A percentile compares a stretch with the other conserved stretches of the same genome.
phyloP scores from a whole-genome alignment of 2,888 invertebrate species.

The Epirrhoe tristata region DNA sequence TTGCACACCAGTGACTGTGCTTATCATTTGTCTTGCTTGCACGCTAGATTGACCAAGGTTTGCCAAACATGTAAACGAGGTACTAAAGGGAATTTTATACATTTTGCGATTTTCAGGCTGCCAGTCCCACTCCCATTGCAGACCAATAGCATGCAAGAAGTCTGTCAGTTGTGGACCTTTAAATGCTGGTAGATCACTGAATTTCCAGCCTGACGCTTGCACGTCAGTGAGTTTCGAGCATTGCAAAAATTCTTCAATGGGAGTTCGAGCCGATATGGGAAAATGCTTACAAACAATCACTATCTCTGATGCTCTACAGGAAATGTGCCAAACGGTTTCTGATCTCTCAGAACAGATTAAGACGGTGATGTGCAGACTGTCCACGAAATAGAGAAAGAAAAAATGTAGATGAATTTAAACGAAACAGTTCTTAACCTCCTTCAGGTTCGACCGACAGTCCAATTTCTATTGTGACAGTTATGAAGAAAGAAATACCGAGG shows the following conservation, averaged over 20 bases:
- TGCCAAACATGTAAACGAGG: too few relatives aligned
- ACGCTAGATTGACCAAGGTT: too few relatives aligned
- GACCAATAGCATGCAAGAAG: background rate
- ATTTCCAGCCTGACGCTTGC: background rate
- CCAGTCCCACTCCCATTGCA: background rate
- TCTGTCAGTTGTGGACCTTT: background rate
- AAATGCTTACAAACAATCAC: background rate
- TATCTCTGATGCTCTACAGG: slow-evolving; percentile 44
- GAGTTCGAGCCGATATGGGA: background rate
- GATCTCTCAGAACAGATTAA: slow-evolving; percentile 53
- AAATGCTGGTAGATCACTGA: background rate
- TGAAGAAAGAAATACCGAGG: background rate
- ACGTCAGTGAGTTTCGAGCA: background rate
- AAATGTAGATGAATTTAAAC: background rate
- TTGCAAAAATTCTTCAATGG: background rate
- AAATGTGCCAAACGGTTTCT: slow-evolving; percentile 56
- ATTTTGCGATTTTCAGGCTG: background rate
- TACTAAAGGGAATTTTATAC: too few relatives aligned
- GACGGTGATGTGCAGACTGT: slow-evolving; percentile 51
- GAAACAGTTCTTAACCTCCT: background rate
- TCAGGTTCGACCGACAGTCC: too few relatives aligned
- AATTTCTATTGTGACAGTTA: background rate
- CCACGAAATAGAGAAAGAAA: slow-evolving; percentile 5
- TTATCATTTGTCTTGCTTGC: too few relatives aligned
- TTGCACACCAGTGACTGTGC: too few relatives aligned